phyloP scores from a whole-genome alignment of 1,140 invertebrate genomes.

The Tetragnatha versicolor region DNA sequence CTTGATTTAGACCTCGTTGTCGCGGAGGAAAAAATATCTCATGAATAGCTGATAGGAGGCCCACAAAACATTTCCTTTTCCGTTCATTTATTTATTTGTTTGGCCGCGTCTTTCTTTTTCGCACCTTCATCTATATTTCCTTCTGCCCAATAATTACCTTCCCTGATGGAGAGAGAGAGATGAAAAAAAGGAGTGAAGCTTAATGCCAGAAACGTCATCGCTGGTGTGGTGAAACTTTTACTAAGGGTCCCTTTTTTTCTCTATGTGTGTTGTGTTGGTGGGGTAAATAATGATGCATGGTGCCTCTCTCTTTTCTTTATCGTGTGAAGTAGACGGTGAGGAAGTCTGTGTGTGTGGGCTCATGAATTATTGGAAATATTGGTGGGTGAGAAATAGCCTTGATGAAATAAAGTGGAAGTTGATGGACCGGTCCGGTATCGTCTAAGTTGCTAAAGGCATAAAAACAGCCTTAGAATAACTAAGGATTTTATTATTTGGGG shows the following conservation, averaged over 20 bases:
- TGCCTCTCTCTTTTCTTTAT: too few species aligned
- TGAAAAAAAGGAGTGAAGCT: not conserved
- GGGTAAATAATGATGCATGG: too few species aligned
- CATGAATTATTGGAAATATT: too few species aligned
- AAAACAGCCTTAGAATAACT: too few species aligned
- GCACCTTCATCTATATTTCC: conserved; percentile 40
- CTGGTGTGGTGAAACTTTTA: not conserved
- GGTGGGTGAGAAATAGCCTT: too few species aligned
- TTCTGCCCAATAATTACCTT: conserved; percentile 42
- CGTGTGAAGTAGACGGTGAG: too few species aligned
- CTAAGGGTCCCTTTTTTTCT: not conserved
- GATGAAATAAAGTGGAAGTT: too few species aligned
- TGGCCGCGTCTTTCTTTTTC: not conserved
- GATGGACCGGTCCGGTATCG: too few species aligned
- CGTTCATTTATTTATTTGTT: conserved; percentile 40
- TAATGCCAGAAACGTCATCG: conserved; percentile 2
- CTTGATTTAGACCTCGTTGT: not conserved
- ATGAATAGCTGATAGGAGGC: conserved; percentile 28
- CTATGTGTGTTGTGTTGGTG: too few species aligned
- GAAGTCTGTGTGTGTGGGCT: too few species aligned
- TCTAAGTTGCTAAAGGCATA: too few species aligned
- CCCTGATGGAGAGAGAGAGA: not conserved
- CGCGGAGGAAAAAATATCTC: not conserved
- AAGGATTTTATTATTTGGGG: too few species aligned
- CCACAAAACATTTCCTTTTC: conserved; percentile 28